These are phyloP conservation scores for Cloeon dipterum DNA, from an alignment of 2,888 invertebrate genomes.

Conservation along the genomic window DNA sequence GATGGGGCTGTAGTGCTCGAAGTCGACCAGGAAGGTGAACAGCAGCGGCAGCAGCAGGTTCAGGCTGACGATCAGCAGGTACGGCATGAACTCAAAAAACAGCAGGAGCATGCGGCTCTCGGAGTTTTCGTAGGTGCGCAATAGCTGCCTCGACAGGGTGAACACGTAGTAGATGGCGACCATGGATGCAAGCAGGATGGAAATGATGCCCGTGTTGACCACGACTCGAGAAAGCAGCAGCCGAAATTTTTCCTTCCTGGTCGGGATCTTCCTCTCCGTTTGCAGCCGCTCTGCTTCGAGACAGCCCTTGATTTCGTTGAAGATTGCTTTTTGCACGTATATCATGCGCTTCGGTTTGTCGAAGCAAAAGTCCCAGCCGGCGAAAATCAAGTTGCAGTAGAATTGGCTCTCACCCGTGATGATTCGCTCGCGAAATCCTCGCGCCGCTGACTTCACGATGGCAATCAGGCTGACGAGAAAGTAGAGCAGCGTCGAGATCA, in stretches of 20 bases:
- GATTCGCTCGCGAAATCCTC: constrained; percentile 49
- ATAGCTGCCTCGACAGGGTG: constrained; percentile 22
- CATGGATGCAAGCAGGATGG: constrained; percentile 36
- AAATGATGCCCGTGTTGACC: constrained; percentile 43
- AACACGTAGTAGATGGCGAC: constrained; percentile 38
- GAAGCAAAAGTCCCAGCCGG: constrained; percentile 77
- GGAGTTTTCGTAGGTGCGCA: constrained; percentile 3
- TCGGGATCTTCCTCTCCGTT: constrained; percentile 43
- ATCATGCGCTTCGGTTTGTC: constrained; percentile 53
- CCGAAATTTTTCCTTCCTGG: constrained; percentile 40
- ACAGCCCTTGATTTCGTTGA: constrained; percentile 47
- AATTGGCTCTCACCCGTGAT: constrained; percentile 58
- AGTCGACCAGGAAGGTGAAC: constrained; percentile 41
- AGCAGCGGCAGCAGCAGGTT: constrained; percentile 52
- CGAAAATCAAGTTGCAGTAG: constrained; percentile 63
- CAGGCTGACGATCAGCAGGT: constrained; percentile 47
- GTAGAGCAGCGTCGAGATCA: constrained; percentile 35
- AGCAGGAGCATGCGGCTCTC: constrained; percentile 23
- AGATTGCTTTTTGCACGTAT: constrained; percentile 56
- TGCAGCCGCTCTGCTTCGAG: constrained; percentile 43
- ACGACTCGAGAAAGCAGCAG: constrained; percentile 39
- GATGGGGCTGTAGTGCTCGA: constrained; percentile 51
- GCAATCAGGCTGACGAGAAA: constrained; percentile 41
- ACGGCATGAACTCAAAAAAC: constrained; percentile 42
- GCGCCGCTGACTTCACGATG: constrained; percentile 44